A percentile compares a stretch with the other conserved stretches of the same genome.
These are phyloP conservation scores for Drosophila subquinaria DNA, from an alignment of 2,888 invertebrate genomes.

Conservation along the genomic window DNA sequence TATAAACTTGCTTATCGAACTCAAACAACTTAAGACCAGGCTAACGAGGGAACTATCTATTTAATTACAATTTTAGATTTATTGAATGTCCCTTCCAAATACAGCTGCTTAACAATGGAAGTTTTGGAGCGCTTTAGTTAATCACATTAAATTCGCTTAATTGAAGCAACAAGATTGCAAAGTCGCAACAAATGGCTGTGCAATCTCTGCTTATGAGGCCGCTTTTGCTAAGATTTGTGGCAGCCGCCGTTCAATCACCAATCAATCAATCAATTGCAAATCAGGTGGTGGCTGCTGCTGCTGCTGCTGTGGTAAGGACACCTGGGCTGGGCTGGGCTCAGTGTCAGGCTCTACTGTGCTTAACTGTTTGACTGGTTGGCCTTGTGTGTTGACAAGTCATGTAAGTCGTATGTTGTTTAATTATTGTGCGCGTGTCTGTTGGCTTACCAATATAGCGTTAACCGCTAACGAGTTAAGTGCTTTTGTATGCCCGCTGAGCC, in stretches of 20 bases:
- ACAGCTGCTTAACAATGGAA: not conserved
- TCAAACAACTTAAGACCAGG: not conserved
- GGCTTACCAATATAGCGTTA: slow-evolving; percentile 75
- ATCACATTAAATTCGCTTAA: slow-evolving; percentile 71
- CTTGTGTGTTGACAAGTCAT: slow-evolving; percentile 66
- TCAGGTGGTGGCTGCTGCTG: slow-evolving; percentile 26
- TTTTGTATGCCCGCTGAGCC: slow-evolving; percentile 67
- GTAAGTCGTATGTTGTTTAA: slow-evolving; percentile 69
- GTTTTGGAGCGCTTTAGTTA: slow-evolving; percentile 41
- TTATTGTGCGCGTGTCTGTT: slow-evolving; percentile 66
- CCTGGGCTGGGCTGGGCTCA: slow-evolving; percentile 15
- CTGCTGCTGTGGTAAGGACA: slow-evolving; percentile 28
- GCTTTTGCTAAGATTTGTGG: slow-evolving; percentile 59
- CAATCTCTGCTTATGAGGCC: slow-evolving; percentile 19
- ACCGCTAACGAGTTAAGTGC: slow-evolving; percentile 81
- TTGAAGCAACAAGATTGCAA: slow-evolving; percentile 52
- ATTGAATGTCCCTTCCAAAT: not conserved
- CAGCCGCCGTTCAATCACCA: slow-evolving; percentile 45
- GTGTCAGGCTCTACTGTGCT: slow-evolving; percentile 14
- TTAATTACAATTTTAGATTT: not conserved
- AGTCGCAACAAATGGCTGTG: slow-evolving; percentile 28
- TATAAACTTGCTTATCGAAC: not conserved
- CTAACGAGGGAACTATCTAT: not conserved
- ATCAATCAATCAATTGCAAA: slow-evolving; percentile 71
- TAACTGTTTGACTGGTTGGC: slow-evolving; percentile 21